phyloP scores from a whole-genome alignment of 2,797 vertebrate genomes.

The Platalea minor region DNA sequence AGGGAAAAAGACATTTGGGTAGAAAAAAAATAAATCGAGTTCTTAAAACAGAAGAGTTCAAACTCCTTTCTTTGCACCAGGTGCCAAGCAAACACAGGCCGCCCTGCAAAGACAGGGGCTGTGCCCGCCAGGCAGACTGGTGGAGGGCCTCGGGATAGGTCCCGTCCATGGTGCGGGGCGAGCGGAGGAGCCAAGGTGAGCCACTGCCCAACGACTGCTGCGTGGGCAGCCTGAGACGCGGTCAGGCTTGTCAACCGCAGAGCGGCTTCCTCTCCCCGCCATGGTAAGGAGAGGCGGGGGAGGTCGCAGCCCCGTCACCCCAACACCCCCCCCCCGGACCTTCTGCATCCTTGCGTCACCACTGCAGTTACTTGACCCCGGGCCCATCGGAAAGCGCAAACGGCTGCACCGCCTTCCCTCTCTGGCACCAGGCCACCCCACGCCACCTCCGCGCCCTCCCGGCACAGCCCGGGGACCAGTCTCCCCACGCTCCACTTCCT shows the following conservation, averaged over 20 bases:
- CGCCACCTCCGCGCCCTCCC: neutral
- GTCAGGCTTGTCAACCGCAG: neutral
- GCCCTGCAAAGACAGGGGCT: neutral
- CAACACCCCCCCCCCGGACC: neutral
- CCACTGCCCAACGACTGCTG: neutral
- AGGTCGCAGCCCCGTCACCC: neutral
- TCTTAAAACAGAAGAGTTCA: neutral
- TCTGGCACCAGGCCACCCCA: neutral
- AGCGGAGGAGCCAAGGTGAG: neutral
- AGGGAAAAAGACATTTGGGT: neutral
- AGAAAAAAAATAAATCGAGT: neutral
- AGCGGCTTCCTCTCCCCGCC: neutral
- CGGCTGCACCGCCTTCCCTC: neutral
- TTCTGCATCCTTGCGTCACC: neutral
- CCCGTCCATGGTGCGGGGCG: neutral
- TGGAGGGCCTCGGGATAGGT: neutral
- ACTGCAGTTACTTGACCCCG: rapidly evolving
- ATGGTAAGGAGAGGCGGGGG: neutral
- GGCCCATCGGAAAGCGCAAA: neutral
- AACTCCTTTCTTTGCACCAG: neutral
- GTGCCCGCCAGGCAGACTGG: neutral
- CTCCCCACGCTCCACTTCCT: neutral
- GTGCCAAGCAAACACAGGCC: neutral
- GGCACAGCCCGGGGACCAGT: neutral
- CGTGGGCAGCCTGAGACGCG: neutral